Conservation (phyloP, 2,113 vertebrate species). For the Psammodynastes pulverulentus region DNA sequence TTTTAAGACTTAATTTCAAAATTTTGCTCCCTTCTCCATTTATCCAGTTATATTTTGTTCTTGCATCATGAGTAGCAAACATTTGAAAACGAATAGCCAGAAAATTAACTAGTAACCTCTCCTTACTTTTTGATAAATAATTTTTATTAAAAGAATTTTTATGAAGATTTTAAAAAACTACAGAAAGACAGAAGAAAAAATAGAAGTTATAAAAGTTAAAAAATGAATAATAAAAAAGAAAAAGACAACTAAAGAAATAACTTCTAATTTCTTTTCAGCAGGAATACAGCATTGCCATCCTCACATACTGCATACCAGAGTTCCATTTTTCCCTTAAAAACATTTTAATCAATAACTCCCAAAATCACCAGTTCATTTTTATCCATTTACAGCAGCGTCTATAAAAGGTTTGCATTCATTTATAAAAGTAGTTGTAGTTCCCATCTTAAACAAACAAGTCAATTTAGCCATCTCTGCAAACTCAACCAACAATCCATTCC, state of each 20-base stretch:
- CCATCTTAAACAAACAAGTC: neutral
- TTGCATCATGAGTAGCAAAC: neutral
- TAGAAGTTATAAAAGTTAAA: neutral
- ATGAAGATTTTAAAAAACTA: neutral
- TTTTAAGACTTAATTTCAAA: neutral
- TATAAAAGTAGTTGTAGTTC: neutral
- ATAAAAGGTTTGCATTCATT: neutral
- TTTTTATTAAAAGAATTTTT: neutral
- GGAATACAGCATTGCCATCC: neutral
- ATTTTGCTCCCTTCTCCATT: neutral
- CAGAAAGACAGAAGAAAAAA: neutral
- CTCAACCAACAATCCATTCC: neutral
- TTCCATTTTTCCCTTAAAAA: neutral
- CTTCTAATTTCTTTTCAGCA: neutral
- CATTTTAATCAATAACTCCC: neutral
- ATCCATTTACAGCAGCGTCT: neutral
- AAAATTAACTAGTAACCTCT: neutral
- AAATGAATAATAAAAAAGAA: neutral
- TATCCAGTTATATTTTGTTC: neutral
- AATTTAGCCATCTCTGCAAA: neutral
- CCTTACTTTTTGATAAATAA: neutral
- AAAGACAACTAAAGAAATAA: neutral
- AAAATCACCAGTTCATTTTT: neutral
- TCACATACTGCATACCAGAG: neutral
- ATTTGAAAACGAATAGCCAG: neutral